Base-by-base conservation (phyloP, 2,113 vertebrate species). In the Trichechus manatus region DNA sequence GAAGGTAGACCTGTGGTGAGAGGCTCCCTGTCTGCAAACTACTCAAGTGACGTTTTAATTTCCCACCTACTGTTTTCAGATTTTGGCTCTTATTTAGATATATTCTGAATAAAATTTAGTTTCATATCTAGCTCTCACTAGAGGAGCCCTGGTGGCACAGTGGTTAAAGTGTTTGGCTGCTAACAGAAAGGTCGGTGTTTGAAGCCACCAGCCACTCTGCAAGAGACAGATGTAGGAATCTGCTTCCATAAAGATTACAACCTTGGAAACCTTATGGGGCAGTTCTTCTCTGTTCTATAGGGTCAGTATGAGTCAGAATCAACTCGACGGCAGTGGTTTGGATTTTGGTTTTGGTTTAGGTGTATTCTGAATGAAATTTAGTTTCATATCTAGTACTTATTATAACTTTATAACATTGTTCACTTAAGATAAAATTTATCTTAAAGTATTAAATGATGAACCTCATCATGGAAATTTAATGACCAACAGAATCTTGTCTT, bases 361-460 rank as follows among this genome's bases (percentile, higher is more conserved):
- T 87, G 25, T 66, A 50, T 72, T 91, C 80, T 22, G 4, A 84
- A 36, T 50, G 56, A 95, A 56, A 22, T 93, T 95, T 86, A 29
- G 50, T 88, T 94, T 83, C 25, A 70, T 33, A 53, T 87, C 20
- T 79, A 25, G 29, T 75, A 47, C 15, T 93, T 64, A 19, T 25
- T 53, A 33, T 33, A 74, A 44, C 22, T 91, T 25, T 79, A 47
- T 93, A 63, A 64, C 20, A 15, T 20, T 53, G 13, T 68, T 87
- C 22, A 64, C 64, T 53, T 31, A 59, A 56, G 89, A 39, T 83
- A 74, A 97, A 91, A 68, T 39, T 83, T 39, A 17, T n/a, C 19
- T n/a, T n/a, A 86, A 79, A 13, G 87, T 68, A 36, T 84, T 92
- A 33, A 10, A 10, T 72, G 47, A 33, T 75, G 14, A 15, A 42